Evolutionary conservation across 2,113 vertebrate species (phyloP), one percentile per base, ranked within the genome.

Genomic region (Aix galericulata): DNA sequence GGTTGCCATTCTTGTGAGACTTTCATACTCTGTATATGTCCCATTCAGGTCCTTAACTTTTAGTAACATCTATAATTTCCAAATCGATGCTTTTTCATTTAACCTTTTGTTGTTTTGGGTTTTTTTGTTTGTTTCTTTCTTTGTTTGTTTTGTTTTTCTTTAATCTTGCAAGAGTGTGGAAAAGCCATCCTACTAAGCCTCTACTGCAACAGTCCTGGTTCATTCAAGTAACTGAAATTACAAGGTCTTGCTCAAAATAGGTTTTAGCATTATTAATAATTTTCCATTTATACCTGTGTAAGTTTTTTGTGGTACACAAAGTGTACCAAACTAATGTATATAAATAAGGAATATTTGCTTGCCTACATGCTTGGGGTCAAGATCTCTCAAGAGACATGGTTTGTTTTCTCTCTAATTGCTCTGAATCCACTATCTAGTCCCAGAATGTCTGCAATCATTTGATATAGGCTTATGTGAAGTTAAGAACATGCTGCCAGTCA

Each of bases 181-280:
- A 64, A 82, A 76, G 36, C 1, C 74, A 62, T 0, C 11, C 2
- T 8, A 17, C 4, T 14, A 29, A 87, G 2, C 31, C 3, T n/a
- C 69, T 44, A 60, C 32, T 82, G 31, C 8, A 86, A 8, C 16
- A 34, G 36, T 22, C 14, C 6, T 11, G 21, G 4, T 5, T 69
- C 18, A 26, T 66, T 46, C 32, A 38, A 64, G 8, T 9, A 23
- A 44, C 16, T 20, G 4, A 8, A 86, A 74, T 80, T 50, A 46
- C 42, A 6, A 74, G 36, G 36, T 42, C 22, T 76, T 32, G 7
- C 9, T 85, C 32, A 29, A 60, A 4, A 58, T 56, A 15, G 3
- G 3, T 40, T 92, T 83, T 55, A 64, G 1, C 3, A 12, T 48
- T 21, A 53, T 78, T 26, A 52, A 1, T 29, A 68, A 40, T 60